Evolutionary conservation across 1,140 invertebrate species (phyloP), one percentile per base, ranked within the genome.

Genomic region (Periplaneta americana): DNA sequence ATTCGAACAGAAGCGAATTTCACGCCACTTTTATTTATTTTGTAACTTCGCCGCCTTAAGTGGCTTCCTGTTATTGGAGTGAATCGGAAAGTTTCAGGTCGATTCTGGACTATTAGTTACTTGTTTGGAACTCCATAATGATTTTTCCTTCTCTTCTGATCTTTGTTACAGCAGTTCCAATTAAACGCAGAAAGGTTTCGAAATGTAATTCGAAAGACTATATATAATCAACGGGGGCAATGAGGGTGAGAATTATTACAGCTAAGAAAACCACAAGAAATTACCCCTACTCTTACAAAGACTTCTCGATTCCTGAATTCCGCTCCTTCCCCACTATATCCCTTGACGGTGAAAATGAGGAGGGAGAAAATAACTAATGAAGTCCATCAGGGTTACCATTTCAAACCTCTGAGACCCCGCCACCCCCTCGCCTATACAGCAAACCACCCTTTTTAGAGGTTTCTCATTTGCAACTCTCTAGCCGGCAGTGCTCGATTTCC

Each of bases 391-490:
- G 48, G 48, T 66, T 66, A 28, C 48, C 48, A 28, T 66, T 48
- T 48, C 28, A 77, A 37, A 34, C 75, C 18, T 28, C 75, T 31
- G 22, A 13, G 5, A 34, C 32, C 22, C 33, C 13, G 13, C 39
- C 6, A 1, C 34, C 36, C 34, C 77, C 5, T 34, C 77, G 39
- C 22, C 34, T 31, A 31, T 32, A 28, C 13, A 78, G 34, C 35
- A 78, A 78, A 31, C 35, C 77, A 37, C 77, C 77, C 77, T 78
- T 78, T 78, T 78, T 78, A 37, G 35, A 78, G 22, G 77, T 28
- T 37, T 37, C 34, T 78, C 77, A 78, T 37, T 78, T 78, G 77
- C 77, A 34, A 48, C n/a, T 78, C n/a, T 78, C 35, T 8, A 15
- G 33, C 77, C 34, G 18, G 28, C n/a, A 36, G 6, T 28, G 77